A percentile compares a stretch with the other conserved stretches of the same genome.
These are phyloP conservation scores for Conchocele bisecta DNA, from an alignment of 2,888 invertebrate genomes.

Conservation along the genomic window DNA sequence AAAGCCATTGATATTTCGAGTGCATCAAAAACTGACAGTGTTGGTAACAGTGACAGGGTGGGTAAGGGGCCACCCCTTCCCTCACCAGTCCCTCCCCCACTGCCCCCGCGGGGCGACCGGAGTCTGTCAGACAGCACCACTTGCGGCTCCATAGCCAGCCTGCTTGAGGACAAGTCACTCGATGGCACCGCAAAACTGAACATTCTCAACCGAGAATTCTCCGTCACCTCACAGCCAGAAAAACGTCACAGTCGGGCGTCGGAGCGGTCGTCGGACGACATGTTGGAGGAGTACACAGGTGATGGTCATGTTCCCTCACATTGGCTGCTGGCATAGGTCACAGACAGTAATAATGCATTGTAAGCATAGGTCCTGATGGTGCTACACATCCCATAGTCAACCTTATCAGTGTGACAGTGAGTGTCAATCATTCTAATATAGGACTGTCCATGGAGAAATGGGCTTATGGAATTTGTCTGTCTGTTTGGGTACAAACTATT, in stretches of 20 bases:
- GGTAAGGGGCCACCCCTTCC: slow-evolving; percentile 6
- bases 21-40: slow-evolving; percentile 26
- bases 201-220: slow-evolving; percentile 54
- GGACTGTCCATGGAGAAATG: no score
- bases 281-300: slow-evolving; percentile 34
- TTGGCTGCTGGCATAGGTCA: no score
- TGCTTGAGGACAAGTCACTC: slow-evolving; percentile 59
- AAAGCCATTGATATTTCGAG: slow-evolving; percentile 49
- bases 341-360: no score
- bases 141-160: slow-evolving; percentile 53
- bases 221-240: background rate
- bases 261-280: slow-evolving; percentile 25
- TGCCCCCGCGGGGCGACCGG: slow-evolving; percentile 69
- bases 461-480: no score
- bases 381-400: no score
- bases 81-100: slow-evolving; percentile 63
- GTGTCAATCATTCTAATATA: no score
- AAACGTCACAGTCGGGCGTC: background rate
- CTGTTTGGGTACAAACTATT: no score
- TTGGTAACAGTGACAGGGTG: background rate
- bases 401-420: no score
- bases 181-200: slow-evolving; percentile 48
- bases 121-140: slow-evolving; percentile 55
- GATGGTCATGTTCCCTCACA: no score
- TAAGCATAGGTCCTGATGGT: no score